phyloP scores from a whole-genome alignment of 2,113 vertebrate species.

The Prochilodus magdalenae region DNA sequence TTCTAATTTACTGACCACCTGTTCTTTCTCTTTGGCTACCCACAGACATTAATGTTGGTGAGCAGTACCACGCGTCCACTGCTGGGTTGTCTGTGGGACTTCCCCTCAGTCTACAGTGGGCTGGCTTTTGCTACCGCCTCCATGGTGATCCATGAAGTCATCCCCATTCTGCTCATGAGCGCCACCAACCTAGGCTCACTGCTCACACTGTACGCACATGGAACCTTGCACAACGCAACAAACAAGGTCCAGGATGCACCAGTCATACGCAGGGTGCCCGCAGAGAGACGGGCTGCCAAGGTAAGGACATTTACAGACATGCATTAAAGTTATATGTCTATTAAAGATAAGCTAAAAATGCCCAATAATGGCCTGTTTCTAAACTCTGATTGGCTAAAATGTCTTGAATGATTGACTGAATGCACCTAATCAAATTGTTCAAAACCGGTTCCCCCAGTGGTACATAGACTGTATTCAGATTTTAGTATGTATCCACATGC shows the following conservation, averaged over 20 bases:
- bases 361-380: no score
- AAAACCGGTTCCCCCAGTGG: no score
- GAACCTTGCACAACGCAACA: conserved; percentile 46
- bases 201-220: conserved; percentile 73
- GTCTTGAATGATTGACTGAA: no score
- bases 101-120: conserved; percentile 67
- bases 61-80: conserved; percentile 79
- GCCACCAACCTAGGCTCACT: conserved; percentile 77
- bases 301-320: conserved; percentile 52
- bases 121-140: conserved; percentile 77
- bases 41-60: conserved; percentile 78
- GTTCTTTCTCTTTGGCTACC: no score
- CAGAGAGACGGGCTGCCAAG: conserved; percentile 79
- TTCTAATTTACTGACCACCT: no score
- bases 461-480: no score
- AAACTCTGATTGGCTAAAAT: no score
- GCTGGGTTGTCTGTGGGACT: conserved; percentile 81
- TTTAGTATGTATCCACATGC: no score
- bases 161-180: conserved; percentile 79
- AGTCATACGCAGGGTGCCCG: conserved; percentile 63
- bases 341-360: no score
- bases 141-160: conserved; percentile 77
- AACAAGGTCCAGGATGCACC: conserved; percentile 35
- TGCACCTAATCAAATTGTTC: no score
- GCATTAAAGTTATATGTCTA: no score